Base-by-base conservation (phyloP, 2,797 vertebrate species). In the Cyprinella venusta region DNA sequence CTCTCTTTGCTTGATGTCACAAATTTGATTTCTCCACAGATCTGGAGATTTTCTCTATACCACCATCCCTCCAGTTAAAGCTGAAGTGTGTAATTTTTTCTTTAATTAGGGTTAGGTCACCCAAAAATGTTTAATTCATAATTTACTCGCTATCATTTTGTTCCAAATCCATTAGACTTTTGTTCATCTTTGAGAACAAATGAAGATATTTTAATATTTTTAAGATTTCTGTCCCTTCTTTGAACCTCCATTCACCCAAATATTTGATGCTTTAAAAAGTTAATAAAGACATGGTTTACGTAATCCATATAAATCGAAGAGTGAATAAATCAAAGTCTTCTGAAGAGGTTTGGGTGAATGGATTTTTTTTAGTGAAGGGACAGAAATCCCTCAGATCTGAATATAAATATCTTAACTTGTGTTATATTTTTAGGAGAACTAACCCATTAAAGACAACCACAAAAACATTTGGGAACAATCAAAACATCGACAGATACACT, bases 21-120 rank as follows among this genome's bases (percentile, higher is more conserved):
- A 75, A 3, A 54, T 84, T 52, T 87, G 30, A 52, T 86, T 87
- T 48, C 70, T 88, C 82, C 86, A 67, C 77, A 81, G 86, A 89
- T 86, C 82, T 19, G 40, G 65, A 77, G 56, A 13, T 71, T 42
- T 50, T 75, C 63, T 74, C 8, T 50, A 1, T 19, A 19, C 42
- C 30, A 26, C 13, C 26, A 67, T 77, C 21, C 33, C 26, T 63
- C 10, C 16, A 24, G 13, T 85, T 61, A 76, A 76, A 45, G 56
- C 54, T 61, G 54, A 76, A 76, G 9, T 78, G 61, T 48, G 56
- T 64, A 0, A 3, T 63, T 63, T 76, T 76, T 45, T 63, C 24
- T 45, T 63, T 1, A 63, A 30, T n/a, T 30, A 63, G 38, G 10
- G 15, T 6, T 42, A 59, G 54, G 42, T 76, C 5, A 59, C 7